Percentiles rank a stretch among this genome's conserved stretches.
Evolutionary conservation across 2,797 vertebrate species (phyloP).

Genomic region (Lerista edwardsae): DNA sequence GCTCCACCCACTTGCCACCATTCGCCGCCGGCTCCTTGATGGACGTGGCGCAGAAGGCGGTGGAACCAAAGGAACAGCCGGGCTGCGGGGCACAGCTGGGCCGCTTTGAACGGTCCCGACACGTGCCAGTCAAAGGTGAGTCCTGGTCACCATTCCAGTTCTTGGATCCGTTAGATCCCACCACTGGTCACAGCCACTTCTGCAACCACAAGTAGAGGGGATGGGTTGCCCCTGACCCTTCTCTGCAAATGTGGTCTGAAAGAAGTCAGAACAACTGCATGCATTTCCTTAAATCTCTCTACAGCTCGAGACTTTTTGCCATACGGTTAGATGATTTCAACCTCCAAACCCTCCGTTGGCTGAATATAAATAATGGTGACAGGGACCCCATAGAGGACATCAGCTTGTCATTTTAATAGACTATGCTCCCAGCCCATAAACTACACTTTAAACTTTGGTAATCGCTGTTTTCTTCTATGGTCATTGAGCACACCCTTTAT

Average conservation of each 20-base stretch:
- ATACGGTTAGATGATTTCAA: background rate
- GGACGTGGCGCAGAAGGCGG: no score
- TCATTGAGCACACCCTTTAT: background rate
- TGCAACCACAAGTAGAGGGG: background rate
- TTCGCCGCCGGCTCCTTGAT: no score
- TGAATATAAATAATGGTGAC: slow-evolving; percentile 57
- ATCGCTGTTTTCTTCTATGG: slow-evolving; percentile 9
- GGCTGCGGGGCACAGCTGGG: no score
- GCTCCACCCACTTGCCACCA: no score
- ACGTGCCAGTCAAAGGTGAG: no score
- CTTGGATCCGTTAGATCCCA: no score
- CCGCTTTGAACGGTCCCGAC: no score
- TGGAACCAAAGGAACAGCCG: no score
- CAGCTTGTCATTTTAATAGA: slow-evolving; percentile 38
- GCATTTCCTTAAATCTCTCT: background rate
- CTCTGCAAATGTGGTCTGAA: fast-evolving
- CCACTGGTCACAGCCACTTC: no score
- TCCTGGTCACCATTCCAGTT: no score
- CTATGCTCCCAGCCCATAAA: slow-evolving; percentile 15
- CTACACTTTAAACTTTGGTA: slow-evolving; percentile 20
- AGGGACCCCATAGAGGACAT: slow-evolving; percentile 51
- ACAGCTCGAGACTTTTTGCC: background rate
- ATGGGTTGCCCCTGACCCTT: background rate
- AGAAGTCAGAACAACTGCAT: no score
- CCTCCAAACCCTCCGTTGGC: background rate